phyloP scores from a whole-genome alignment of 1,140 invertebrate genomes.

The Procambarus clarkii region DNA sequence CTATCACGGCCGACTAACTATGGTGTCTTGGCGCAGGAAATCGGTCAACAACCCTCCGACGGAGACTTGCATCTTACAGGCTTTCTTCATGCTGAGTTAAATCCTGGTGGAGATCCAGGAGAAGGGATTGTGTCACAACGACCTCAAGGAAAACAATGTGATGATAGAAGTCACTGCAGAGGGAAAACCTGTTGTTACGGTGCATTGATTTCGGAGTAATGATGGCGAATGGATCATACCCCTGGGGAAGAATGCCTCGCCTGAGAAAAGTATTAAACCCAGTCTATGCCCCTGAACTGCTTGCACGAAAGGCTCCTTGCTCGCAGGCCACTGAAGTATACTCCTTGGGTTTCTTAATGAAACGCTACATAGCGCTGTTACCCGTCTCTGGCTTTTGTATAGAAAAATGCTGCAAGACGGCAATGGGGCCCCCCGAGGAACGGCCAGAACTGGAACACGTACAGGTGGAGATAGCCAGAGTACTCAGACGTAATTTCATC shows the following conservation, averaged over 20 bases:
- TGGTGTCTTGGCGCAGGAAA: background rate
- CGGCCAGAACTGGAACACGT: no score
- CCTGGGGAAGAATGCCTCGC: background rate
- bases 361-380: background rate
- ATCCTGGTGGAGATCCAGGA: background rate
- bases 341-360: constrained; percentile 3
- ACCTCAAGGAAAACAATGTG: constrained; percentile 22
- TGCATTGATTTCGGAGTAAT: constrained; percentile 25
- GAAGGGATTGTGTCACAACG: constrained; percentile 15
- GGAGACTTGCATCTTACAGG: background rate
- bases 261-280: background rate
- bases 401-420: no score
- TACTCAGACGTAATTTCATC: no score
- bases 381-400: background rate
- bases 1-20: background rate
- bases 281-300: constrained; percentile 13
- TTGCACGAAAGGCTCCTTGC: background rate
- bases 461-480: no score
- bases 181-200: background rate
- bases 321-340: constrained; percentile 25
- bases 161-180: background rate
- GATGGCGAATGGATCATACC: background rate
- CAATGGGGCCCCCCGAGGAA: no score
- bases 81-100: background rate
- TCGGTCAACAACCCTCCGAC: background rate